phyloP scores from a whole-genome alignment of 1,140 invertebrate species.

The Cherax destructor region DNA sequence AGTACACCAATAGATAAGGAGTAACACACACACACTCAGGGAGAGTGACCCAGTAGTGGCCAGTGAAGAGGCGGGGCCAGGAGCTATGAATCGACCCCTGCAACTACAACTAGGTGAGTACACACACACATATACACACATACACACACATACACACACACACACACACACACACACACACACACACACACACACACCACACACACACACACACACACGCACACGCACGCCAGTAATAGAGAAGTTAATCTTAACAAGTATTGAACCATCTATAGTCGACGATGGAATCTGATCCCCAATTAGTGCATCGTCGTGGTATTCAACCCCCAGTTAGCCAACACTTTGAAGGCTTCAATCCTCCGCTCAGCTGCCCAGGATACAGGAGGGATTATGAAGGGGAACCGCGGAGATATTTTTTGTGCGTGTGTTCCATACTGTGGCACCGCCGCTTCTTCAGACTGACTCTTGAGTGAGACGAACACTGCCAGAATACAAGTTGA shows the following conservation, averaged over 20 bases:
- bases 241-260: conserved; percentile 65
- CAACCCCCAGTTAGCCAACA: conserved; percentile 65
- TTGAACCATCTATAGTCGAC: conserved; percentile 53
- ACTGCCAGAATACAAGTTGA: conserved; percentile 30
- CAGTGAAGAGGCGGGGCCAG: too few species aligned
- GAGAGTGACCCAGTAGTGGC: too few species aligned
- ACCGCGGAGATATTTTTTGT: background rate
- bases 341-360: conserved; percentile 60
- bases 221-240: background rate
- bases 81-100: too few species aligned
- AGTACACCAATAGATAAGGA: too few species aligned
- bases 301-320: conserved; percentile 57
- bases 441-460: background rate
- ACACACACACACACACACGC: conserved; percentile 10
- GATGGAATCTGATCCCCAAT: conserved; percentile 66
- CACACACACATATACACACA: too few species aligned
- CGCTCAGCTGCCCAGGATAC: conserved; percentile 56
- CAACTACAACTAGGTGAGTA: too few species aligned
- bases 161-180: too few species aligned
- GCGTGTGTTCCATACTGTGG: too few species aligned
- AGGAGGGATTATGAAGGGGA: conserved; percentile 58
- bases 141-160: conserved; percentile 6
- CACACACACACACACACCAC: background rate
- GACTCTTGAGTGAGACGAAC: conserved; percentile 22
- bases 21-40: too few species aligned